A percentile compares a stretch with the other conserved stretches of the same genome.
Evolutionary conservation across 2,888 invertebrate genomes (phyloP).

Genomic region (Andricus curvator): DNA sequence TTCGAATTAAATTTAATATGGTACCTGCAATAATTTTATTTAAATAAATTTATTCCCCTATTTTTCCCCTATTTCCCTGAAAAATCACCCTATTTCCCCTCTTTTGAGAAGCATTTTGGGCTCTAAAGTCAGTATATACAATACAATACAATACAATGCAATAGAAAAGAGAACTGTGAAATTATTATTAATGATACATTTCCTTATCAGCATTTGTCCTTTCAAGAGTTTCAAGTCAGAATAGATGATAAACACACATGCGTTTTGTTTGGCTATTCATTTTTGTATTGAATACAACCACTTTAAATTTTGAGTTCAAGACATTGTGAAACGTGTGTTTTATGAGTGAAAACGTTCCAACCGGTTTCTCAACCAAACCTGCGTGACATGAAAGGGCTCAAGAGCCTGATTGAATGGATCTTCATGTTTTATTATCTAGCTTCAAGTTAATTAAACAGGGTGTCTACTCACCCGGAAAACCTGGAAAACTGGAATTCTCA

Average conservation of each 20-base stretch:
- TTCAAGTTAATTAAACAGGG: neutral
- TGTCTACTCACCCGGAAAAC: too few species aligned
- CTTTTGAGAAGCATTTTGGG: too few species aligned
- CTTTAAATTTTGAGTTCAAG: constrained; percentile 27
- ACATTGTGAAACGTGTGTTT: constrained; percentile 24
- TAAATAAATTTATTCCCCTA: too few species aligned
- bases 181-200: neutral
- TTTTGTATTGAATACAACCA: constrained; percentile 13
- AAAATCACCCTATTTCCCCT: too few species aligned
- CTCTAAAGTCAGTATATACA: too few species aligned
- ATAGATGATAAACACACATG: neutral
- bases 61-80: too few species aligned
- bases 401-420: neutral
- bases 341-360: constrained; percentile 31
- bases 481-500: too few species aligned
- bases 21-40: too few species aligned
- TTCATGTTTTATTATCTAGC: neutral
- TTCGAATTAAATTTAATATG: too few species aligned
- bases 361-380: constrained; percentile 38
- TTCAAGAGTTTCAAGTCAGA: neutral
- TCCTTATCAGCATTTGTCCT: neutral
- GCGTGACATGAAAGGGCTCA: constrained; percentile 33
- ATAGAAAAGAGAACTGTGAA: neutral
- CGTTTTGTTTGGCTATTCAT: constrained; percentile 18
- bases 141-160: too few species aligned